phyloP scores from a whole-genome alignment of 2,797 vertebrate genomes.

The Meriones psammophilus region DNA sequence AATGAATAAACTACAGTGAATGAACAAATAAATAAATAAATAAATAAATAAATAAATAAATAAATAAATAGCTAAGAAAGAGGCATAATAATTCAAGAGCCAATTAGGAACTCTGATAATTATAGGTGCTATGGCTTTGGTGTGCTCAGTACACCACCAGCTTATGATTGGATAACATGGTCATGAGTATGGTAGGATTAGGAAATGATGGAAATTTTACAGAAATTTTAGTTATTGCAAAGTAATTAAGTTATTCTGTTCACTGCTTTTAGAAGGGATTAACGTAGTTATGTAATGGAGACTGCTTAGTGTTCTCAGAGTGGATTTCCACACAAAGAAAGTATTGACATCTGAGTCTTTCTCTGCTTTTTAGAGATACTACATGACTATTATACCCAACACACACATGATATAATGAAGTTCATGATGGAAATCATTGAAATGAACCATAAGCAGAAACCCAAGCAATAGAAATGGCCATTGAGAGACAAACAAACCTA shows the following conservation, averaged over 20 bases:
- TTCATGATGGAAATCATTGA: background rate
- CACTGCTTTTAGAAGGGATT: background rate
- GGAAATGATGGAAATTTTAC: background rate
- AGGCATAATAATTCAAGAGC: background rate
- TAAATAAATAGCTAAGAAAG: background rate
- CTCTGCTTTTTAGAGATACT: background rate
- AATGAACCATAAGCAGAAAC: no score
- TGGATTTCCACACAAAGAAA: background rate
- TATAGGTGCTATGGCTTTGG: background rate
- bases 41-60: no score
- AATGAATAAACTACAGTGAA: no score
- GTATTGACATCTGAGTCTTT: background rate
- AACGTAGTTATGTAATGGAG: background rate
- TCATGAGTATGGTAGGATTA: background rate
- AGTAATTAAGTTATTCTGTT: background rate
- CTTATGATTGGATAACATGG: background rate
- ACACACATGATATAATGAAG: background rate
- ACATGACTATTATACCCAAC: fast-evolving
- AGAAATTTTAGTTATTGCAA: background rate
- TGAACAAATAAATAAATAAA: no score
- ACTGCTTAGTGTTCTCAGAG: background rate
- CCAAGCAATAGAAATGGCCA: background rate
- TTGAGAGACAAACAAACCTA: background rate
- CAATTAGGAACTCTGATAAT: background rate
- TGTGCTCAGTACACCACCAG: background rate